Base-by-base conservation (phyloP, 2,888 invertebrate genomes). In the Tetragonula carbonaria region DNA sequence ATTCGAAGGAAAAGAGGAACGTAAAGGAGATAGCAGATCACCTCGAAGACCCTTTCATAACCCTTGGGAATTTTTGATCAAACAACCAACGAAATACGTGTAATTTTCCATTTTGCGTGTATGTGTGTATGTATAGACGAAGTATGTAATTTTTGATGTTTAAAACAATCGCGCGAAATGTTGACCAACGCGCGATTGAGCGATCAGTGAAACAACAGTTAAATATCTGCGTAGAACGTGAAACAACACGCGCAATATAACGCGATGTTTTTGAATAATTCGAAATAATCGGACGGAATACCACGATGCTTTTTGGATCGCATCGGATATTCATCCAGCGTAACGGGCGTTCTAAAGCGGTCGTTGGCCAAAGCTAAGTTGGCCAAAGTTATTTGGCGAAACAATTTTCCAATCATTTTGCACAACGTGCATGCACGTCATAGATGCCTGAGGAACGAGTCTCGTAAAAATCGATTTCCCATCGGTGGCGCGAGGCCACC, bases 381-480 rank as follows among this genome's bases (percentile, higher is more conserved):
- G 8, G 14, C 2, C 4, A 4, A 11, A 55, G 14, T 65, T 23
- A 33, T 66, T 65, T 21, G 38, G 4, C 53, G 33, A 38, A 55
- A 53, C 53, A 75, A 75, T 67, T 45, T 67, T 45, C 18, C 55
- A 33, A 45, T 16, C 53, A 33, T n/a, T 45, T 53, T 50, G 33
- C 21, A 33, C 57, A 23, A 51, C 4, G 21, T 14, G 2, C 45
- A 63, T 45, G 21, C 18, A 4, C 55, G 23, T 45, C 28, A 45
- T 45, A 45, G 23, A 50, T 72, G 6, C 28, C 28, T 18, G 11
- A 55, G 45, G 55, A 33, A n/a, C 53, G 45, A 55, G 50, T 3
- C 28, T 51, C 72, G 18, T 81, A 81, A 80, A 80, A 73, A 79
- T 81, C 53, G 67, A 81, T 81, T 62, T 73, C 65, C 73, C 62